Percentiles rank a stretch among this genome's conserved stretches.
Evolutionary conservation across 2,888 invertebrate genomes (phyloP).

Genomic region (Sturmia bella): DNA sequence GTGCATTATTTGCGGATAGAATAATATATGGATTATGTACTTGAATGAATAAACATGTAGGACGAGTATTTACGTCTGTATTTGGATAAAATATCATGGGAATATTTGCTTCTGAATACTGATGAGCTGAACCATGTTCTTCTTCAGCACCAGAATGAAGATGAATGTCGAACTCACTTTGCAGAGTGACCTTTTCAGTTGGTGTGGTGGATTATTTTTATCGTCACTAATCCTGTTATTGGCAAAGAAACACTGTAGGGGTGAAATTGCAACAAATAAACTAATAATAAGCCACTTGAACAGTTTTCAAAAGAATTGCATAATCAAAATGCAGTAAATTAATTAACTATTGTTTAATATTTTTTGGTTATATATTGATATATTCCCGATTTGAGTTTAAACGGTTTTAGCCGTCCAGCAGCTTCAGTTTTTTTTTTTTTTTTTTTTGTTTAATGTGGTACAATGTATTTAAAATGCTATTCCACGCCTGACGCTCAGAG

Average conservation of each 20-base stretch:
- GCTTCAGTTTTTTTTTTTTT: too few species aligned
- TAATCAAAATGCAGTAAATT: slow-evolving; percentile 5
- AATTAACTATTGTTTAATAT: slow-evolving; percentile 8
- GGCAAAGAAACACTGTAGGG: slow-evolving; percentile 12
- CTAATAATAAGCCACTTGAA: not conserved
- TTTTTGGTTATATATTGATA: too few species aligned
- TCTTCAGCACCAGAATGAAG: slow-evolving; percentile 9
- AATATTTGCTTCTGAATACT: slow-evolving; percentile 55
- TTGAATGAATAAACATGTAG: slow-evolving; percentile 65
- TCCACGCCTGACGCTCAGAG: too few species aligned
- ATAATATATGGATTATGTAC: slow-evolving; percentile 69
- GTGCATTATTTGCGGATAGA: slow-evolving; percentile 66
- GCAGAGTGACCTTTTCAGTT: slow-evolving; percentile 47
- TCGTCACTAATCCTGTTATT: slow-evolving; percentile 50
- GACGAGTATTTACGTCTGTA: slow-evolving; percentile 47
- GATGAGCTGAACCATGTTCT: slow-evolving; percentile 43
- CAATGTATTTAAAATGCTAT: too few species aligned
- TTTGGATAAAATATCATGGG: slow-evolving; percentile 56
- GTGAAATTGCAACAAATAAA: slow-evolving; percentile 23
- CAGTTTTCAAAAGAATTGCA: slow-evolving; percentile 21
- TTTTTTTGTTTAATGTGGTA: too few species aligned
- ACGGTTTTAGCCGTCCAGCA: too few species aligned
- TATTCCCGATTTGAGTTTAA: too few species aligned
- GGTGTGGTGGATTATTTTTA: slow-evolving; percentile 59
- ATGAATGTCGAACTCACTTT: slow-evolving; percentile 42